Evolutionary conservation across 2,888 invertebrate species (phyloP).

Genomic region (Dyspetes luteomarginatus): DNA sequence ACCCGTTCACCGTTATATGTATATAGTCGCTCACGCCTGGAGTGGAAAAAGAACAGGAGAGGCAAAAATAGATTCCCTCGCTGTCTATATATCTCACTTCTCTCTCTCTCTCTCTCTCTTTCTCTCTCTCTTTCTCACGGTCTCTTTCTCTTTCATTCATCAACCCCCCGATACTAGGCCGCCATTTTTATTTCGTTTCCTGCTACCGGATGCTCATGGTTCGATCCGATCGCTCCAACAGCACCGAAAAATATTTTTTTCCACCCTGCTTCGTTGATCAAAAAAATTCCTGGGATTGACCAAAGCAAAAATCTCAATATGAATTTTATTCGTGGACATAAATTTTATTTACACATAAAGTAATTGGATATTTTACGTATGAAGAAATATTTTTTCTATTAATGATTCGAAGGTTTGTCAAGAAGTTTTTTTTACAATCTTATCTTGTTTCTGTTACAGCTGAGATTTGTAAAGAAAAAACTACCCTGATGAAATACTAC

Average conservation of each 20-base stretch:
- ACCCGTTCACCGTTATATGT: constrained; percentile 81
- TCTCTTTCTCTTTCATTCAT: constrained; percentile 11
- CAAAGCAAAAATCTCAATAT: too few species aligned
- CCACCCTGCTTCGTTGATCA: constrained; percentile 6
- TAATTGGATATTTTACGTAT: too few species aligned
- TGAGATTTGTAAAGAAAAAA: too few species aligned
- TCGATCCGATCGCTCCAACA: constrained; percentile 51
- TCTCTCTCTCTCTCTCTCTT: constrained; percentile 22
- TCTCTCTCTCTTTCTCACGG: not conserved
- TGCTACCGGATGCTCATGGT: constrained; percentile 55
- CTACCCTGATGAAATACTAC: too few species aligned
- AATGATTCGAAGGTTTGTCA: too few species aligned
- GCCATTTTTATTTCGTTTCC: constrained; percentile 64
- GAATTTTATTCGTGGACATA: too few species aligned
- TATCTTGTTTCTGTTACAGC: too few species aligned
- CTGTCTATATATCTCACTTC: too few species aligned
- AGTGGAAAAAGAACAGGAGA: constrained; percentile 51
- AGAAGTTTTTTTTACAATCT: too few species aligned
- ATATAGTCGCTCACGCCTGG: constrained; percentile 71
- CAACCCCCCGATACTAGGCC: constrained; percentile 25
- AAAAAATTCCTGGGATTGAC: constrained; percentile 11
- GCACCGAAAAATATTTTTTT: constrained; percentile 27
- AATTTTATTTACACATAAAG: too few species aligned
- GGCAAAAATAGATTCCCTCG: constrained; percentile 53
- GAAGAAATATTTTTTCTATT: too few species aligned